Evolutionary conservation across 2,888 invertebrate genomes (phyloP), one percentile per base, ranked within the genome.

Genomic region (Protodeltote pygarga): DNA sequence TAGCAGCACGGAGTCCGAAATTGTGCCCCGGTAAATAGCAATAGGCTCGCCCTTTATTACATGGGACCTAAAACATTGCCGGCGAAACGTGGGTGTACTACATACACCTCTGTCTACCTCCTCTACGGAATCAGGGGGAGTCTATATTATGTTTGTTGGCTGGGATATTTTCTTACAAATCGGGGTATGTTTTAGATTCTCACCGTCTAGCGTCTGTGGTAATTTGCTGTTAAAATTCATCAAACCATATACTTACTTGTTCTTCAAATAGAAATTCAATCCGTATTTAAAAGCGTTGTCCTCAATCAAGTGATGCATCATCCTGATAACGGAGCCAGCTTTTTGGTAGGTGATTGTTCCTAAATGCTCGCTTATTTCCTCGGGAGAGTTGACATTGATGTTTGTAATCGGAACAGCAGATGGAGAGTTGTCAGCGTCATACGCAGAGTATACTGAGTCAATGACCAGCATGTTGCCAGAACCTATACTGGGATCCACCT

Each of bases 311-410:
- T 90, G 83, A 46, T 89, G 88, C 31, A 91, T 83, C 91, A 91
- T 91, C 23, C 89, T 76, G 10, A 91, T 89, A 0, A 91, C 81
- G 0, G 89, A 77, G 4, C 89, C 93, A 2, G 93, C 95, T 80
- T 96, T 96, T 61, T 93, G 93, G 61, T 96, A 96, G 0, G 94
- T 93, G 34, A 96, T 93, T 0, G 85, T 87, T 40, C 94, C 94
- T 64, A 96, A 96, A 80, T 94, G 94, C 0, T 77, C 89, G 13
- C 87, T 85, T 15, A 95, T 93, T 76, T 95, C 94, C 0, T 81
- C 77, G 2, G 95, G 94, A 0, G 93, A 93, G 48, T 92, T 89
- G 0, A 94, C 94, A 10, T 92, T 71, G 0, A 77, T 59, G 32
- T 93, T 89, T 6, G 92, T 93, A 71, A 96, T 89, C 0, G 96